Conservation (phyloP, 2,113 vertebrate genomes). For the Trachemys scripta region DNA sequence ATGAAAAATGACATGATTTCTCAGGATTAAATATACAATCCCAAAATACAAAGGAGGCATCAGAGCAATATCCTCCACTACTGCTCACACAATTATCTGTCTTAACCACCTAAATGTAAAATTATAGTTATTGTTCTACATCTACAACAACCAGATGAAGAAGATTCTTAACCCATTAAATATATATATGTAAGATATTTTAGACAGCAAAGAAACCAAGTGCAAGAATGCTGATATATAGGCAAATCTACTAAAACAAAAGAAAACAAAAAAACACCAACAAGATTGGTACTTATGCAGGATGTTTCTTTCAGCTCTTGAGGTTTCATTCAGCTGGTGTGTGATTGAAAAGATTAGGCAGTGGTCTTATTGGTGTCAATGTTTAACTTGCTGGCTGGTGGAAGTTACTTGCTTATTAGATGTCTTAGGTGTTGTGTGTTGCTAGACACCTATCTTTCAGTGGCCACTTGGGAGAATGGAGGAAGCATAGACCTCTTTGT, state of each 20-base stretch:
- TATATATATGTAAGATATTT: not conserved
- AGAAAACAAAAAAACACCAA: not conserved
- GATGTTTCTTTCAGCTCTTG: too few species aligned
- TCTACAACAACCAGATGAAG: too few species aligned
- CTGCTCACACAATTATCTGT: too few species aligned
- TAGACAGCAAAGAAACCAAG: not conserved
- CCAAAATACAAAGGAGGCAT: too few species aligned
- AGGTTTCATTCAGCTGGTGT: too few species aligned
- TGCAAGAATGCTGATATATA: too few species aligned
- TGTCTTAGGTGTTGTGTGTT: not conserved
- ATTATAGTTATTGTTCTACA: too few species aligned
- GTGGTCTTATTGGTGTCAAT: not conserved
- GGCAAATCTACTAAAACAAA: not conserved
- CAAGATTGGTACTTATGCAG: not conserved
- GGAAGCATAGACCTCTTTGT: not conserved
- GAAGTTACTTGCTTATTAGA: not conserved
- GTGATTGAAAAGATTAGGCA: not conserved
- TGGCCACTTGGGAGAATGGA: not conserved
- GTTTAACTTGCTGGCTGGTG: not conserved
- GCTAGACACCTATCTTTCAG: not conserved
- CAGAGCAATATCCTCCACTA: too few species aligned
- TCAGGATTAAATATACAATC: not conserved
- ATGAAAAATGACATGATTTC: not conserved
- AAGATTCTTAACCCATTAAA: not conserved
- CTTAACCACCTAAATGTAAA: too few species aligned